Base-by-base conservation (phyloP, 2,113 vertebrate species). In the Merops nubicus region DNA sequence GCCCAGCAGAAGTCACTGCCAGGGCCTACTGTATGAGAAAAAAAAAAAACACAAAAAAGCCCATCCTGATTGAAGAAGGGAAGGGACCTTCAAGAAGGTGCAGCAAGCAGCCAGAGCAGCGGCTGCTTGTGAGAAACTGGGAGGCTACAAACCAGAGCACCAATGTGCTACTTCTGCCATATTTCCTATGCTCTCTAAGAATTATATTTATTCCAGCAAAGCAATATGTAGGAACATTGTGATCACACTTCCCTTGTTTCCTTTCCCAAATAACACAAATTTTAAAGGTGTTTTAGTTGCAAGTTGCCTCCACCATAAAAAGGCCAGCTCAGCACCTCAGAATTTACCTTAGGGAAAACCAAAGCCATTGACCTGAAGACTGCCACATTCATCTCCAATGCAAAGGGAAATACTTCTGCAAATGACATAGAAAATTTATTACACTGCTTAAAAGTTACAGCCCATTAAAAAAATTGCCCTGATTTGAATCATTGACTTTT, bases 401-500 rank as follows among this genome's bases (percentile, higher is more conserved):
- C 76, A 86, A 86, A 93, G 62, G 59, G 40, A 90, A 94, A 95
- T 81, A 87, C 87, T 95, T 97, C 64, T 62, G 69, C 43, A 79
- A 86, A 92, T 67, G 83, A 89, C 83, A 83, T 68, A 79, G 72
- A 80, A 89, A 77, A 95, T 95, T 83, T 95, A 96, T 95, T 93
- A 92, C 1, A 3, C 76, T 95, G 86, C 84, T 94, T 92, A 77
- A 75, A 88, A 95, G 62, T 95, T 93, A 90, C 67, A 92, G 80
- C 48, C 76, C 89, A 91, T 94, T 95, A 42, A 81, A 96, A 96
- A 94, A 85, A 83, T 96, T 95, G 90, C 54, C 75, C 84, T 89
- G 86, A 93, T 96, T 82, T 94, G 91, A 97, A 97, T 96, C 81
- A 97, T 36, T 94, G 91, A 84, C 94, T 96, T 95, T 94, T 93